Conservation (phyloP, 2,888 invertebrate genomes). For the Nemotelus pantherinus region DNA sequence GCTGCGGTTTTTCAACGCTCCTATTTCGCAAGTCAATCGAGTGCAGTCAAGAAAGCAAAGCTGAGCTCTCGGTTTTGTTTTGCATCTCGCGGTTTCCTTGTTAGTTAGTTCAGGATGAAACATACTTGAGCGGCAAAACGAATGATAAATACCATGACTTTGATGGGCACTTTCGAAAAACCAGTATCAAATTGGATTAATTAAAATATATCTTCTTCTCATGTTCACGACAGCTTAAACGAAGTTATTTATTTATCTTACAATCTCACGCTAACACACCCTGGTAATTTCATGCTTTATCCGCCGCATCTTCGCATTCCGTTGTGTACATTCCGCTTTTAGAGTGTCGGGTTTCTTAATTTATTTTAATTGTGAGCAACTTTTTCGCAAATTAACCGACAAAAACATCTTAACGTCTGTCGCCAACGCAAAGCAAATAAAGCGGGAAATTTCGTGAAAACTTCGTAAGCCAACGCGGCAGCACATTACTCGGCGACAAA, state of each 20-base stretch:
- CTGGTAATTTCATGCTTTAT: not conserved
- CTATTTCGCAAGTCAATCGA: too few relatives aligned
- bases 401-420: not conserved
- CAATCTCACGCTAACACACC: not conserved
- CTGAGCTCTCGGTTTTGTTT: too few relatives aligned
- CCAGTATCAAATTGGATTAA: too few relatives aligned
- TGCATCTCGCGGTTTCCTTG: too few relatives aligned
- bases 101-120: too few relatives aligned
- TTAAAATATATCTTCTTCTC: not conserved
- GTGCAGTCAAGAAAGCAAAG: too few relatives aligned
- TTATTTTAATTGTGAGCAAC: slow-evolving; percentile 26
- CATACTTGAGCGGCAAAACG: too few relatives aligned
- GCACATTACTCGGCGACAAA: not conserved
- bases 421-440: not conserved
- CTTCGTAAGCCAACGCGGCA: slow-evolving; percentile 4
- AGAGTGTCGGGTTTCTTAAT: slow-evolving; percentile 25
- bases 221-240: not conserved
- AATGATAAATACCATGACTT: too few relatives aligned
- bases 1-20: too few relatives aligned
- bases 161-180: too few relatives aligned
- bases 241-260: not conserved
- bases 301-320: slow-evolving; percentile 3
- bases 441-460: not conserved
- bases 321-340: not conserved
- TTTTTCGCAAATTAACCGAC: slow-evolving; percentile 27